Evolutionary conservation across 2,797 vertebrate species (phyloP).

Genomic region (Chiroxiphia lanceolata): DNA sequence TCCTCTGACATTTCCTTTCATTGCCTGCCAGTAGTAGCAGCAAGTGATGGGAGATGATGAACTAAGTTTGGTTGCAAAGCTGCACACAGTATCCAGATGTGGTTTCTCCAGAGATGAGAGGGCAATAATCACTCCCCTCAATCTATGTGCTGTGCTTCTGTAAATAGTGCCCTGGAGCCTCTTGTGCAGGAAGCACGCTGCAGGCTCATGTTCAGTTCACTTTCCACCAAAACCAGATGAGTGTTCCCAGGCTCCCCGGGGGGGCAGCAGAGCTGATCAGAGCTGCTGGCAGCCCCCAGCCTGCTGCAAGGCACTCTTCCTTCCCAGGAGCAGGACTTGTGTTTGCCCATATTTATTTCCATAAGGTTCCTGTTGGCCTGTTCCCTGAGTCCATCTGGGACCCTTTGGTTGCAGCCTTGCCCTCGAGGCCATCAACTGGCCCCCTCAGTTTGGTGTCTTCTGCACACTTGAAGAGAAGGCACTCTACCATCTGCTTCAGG

Average conservation of each 20-base stretch:
- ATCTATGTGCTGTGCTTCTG: not conserved
- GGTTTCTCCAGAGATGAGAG: not conserved
- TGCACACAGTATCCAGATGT: not conserved
- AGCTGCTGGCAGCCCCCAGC: not conserved
- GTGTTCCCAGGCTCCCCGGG: not conserved
- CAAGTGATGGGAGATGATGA: not conserved
- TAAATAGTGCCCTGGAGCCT: not conserved
- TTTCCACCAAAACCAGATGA: not conserved
- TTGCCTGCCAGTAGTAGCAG: not conserved
- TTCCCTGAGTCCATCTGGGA: not conserved
- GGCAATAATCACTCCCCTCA: not conserved
- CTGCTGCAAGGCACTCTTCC: not conserved
- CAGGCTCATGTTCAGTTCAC: not conserved
- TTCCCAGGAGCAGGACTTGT: not conserved
- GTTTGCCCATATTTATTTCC: not conserved
- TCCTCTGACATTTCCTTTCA: not conserved
- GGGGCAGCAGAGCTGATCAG: not conserved
- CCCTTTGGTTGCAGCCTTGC: not conserved
- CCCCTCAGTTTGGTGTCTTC: not conserved
- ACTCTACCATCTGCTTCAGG: not conserved
- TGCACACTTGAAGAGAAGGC: not conserved
- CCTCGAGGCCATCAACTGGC: not conserved
- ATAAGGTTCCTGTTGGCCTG: not conserved
- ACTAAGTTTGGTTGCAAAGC: not conserved
- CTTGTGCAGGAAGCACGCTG: not conserved